These are phyloP conservation scores for Solenopsis invicta DNA, from an alignment of 1,140 invertebrate species.

Conservation along the genomic window DNA sequence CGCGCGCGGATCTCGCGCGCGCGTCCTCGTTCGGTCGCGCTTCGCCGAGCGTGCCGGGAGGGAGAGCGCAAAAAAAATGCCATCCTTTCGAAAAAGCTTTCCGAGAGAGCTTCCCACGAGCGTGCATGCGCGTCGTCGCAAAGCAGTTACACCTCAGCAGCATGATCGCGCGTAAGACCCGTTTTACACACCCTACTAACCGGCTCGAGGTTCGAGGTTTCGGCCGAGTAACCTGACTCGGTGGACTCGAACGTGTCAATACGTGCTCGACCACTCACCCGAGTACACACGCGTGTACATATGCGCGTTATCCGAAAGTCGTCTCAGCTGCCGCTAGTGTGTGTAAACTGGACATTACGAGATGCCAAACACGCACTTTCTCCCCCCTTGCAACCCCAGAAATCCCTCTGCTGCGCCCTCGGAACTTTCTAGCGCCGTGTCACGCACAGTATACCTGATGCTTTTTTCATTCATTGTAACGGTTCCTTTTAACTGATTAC, in stretches of 20 bases:
- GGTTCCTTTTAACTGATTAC: neutral
- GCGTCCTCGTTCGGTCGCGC: conserved; percentile 37
- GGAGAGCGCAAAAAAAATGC: conserved; percentile 46
- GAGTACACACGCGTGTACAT: neutral
- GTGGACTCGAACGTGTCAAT: conserved; percentile 20
- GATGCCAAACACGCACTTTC: conserved; percentile 10
- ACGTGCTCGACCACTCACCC: neutral
- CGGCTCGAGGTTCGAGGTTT: conserved; percentile 14
- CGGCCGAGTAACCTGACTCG: conserved; percentile 41
- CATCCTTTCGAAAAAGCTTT: neutral
- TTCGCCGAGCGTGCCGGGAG: conserved; percentile 38
- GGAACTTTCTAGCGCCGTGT: neutral
- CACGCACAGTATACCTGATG: neutral
- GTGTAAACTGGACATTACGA: neutral
- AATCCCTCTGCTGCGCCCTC: neutral
- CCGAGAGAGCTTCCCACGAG: conserved; percentile 1
- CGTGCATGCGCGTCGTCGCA: neutral
- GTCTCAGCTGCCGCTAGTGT: neutral
- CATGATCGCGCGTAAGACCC: neutral
- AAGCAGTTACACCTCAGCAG: neutral
- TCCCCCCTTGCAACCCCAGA: neutral
- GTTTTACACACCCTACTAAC: conserved; percentile 31
- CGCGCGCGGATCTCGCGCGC: conserved; percentile 35
- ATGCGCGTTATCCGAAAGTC: neutral
- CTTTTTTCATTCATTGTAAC: neutral